Conservation (phyloP, 92 coral and sea anemone genomes). For the Phymanthus crucifer region DNA sequence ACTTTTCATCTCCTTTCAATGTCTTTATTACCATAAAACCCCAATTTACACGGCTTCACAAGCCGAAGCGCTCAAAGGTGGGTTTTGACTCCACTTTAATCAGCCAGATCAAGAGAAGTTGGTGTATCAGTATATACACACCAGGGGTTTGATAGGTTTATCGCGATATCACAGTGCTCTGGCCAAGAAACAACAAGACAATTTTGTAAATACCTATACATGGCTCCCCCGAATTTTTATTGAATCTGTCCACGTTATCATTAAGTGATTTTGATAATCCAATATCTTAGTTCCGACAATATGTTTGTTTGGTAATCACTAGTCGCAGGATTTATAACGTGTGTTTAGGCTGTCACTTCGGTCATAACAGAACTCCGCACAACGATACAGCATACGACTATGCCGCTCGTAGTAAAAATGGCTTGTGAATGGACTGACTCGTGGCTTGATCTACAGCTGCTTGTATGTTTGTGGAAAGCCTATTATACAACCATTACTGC, state of each 20-base stretch:
- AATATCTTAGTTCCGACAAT: slow-evolving; percentile 71
- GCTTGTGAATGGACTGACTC: slow-evolving; percentile 3
- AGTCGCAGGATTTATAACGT: slow-evolving; percentile 31
- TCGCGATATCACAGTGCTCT: slow-evolving; percentile 71
- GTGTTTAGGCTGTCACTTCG: slow-evolving; percentile 40
- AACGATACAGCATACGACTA: neutral
- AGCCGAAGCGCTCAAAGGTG: slow-evolving; percentile 71
- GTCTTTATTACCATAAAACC: slow-evolving; percentile 3
- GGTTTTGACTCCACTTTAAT: slow-evolving; percentile 81
- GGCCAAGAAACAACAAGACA: slow-evolving; percentile 74
- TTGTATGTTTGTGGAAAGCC: slow-evolving; percentile 66
- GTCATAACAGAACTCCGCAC: slow-evolving; percentile 57
- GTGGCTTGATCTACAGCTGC: slow-evolving; percentile 44
- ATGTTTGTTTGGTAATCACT: slow-evolving; percentile 34
- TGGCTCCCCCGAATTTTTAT: slow-evolving; percentile 60
- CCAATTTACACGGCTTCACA: slow-evolving; percentile 52
- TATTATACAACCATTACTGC: slow-evolving; percentile 86
- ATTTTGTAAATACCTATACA: slow-evolving; percentile 90
- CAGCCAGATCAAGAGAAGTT: slow-evolving; percentile 86
- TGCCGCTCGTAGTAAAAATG: slow-evolving; percentile 1
- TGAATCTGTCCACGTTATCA: slow-evolving; percentile 81
- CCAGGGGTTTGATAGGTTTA: slow-evolving; percentile 93
- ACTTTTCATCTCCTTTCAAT: neutral
- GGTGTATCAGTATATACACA: slow-evolving; percentile 79
- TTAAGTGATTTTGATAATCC: slow-evolving; percentile 85